Conservation (phyloP, 1,140 invertebrate species). For the Lethrus apterus region DNA sequence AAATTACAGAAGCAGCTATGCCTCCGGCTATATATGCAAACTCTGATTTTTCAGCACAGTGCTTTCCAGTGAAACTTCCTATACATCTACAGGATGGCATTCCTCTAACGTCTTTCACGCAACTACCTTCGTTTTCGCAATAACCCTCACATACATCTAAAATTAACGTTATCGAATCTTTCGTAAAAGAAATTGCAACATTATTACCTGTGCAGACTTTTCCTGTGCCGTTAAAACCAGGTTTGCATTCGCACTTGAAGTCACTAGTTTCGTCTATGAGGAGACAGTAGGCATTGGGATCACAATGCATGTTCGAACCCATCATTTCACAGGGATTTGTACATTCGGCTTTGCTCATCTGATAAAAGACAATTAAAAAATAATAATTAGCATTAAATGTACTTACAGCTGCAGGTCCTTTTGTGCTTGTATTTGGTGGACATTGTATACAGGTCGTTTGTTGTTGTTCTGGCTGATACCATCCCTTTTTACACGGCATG, state of each 20-base stretch:
- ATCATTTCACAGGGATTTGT: slow-evolving; percentile 86
- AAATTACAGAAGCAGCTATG: slow-evolving; percentile 82
- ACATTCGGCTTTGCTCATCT: slow-evolving; percentile 77
- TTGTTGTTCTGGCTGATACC: slow-evolving; percentile 85
- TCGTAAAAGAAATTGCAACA: slow-evolving; percentile 2
- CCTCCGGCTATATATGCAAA: slow-evolving; percentile 92
- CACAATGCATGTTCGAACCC: slow-evolving; percentile 77
- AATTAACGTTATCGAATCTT: slow-evolving; percentile 24
- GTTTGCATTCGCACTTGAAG: slow-evolving; percentile 89
- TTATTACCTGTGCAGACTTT: slow-evolving; percentile 60
- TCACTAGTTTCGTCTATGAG: slow-evolving; percentile 77
- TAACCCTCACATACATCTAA: slow-evolving; percentile 78
- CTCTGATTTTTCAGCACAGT: slow-evolving; percentile 84
- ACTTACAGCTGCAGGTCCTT: slow-evolving; percentile 68
- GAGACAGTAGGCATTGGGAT: slow-evolving; percentile 82
- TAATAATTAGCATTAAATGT: slow-evolving; percentile 15
- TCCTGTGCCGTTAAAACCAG: slow-evolving; percentile 86
- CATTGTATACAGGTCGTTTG: slow-evolving; percentile 84
- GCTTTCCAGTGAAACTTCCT: slow-evolving; percentile 86
- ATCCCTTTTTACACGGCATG: slow-evolving; percentile 82
- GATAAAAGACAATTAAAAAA: slow-evolving; percentile 23
- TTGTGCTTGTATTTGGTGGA: slow-evolving; percentile 88
- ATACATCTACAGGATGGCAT: slow-evolving; percentile 81
- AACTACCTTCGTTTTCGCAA: slow-evolving; percentile 88
- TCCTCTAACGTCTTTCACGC: slow-evolving; percentile 76